A percentile compares a stretch with the other conserved stretches of the same genome.
Conservation (phyloP, 2,113 vertebrate species). For the Onychorhynchus coronatus region DNA sequence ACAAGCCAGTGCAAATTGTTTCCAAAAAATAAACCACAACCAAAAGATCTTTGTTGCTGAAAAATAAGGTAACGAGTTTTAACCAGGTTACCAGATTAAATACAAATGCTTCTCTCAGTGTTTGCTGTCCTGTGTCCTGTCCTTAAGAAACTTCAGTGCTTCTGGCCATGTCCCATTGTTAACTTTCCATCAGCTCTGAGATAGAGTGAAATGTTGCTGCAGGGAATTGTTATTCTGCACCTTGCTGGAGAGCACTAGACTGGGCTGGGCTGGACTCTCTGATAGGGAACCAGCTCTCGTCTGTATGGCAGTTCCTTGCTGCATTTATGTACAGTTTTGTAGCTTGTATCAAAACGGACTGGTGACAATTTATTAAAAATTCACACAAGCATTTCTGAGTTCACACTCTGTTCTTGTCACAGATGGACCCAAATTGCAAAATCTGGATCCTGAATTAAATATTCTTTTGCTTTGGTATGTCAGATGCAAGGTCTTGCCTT, state of each 20-base stretch:
- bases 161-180: background rate
- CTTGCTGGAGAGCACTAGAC: background rate
- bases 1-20: background rate
- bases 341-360: background rate
- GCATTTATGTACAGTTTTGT: background rate
- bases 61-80: background rate
- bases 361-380: conserved; percentile 48
- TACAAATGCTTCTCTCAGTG: background rate
- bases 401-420: conserved; percentile 54
- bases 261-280: background rate
- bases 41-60: background rate
- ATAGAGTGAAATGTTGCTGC: background rate
- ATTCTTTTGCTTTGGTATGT: conserved; percentile 14
- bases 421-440: conserved; percentile 43
- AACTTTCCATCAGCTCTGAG: background rate
- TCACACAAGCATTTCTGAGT: conserved; percentile 27
- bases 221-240: background rate
- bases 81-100: background rate
- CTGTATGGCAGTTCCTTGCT: background rate
- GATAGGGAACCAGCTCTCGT: background rate
- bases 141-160: background rate
- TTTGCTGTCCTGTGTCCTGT: background rate
- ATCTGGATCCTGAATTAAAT: conserved; percentile 49
- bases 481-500: background rate
- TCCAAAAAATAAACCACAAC: background rate